Base-by-base conservation (phyloP, 2,888 invertebrate genomes). In the Bombylius major region DNA sequence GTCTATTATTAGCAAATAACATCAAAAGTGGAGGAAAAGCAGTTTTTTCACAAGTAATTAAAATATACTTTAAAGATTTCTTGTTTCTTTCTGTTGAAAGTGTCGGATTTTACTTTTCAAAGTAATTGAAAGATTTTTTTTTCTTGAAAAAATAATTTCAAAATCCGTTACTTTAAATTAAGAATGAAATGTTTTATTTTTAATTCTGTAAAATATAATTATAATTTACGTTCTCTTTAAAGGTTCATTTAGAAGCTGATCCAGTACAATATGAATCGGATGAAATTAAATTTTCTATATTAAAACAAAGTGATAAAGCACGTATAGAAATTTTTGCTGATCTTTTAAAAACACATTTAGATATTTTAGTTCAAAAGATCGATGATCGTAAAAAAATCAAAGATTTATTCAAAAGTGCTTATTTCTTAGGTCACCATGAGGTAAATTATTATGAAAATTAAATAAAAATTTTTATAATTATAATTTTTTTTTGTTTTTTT, bases 241-340 rank as follows among this genome's bases (percentile, higher is more conserved):
- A 90, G 83, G 87, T 91, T 50, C 89, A 90, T 68, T 76, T 91
- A 64, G 91, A 91, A 73, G 82, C 86, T 1, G 87, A 86, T 70
- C 89, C 89, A 1, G 75, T 71, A 51, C 79, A 83, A 63, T 84
- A 81, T 65, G 81, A 82, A 64, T 75, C 77, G 39, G 83, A 84
- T 61, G 82, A 82, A 63, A 69, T 66, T 11, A 82, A 82, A 67
- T 81, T 75, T 64, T 66, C 70, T 5, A 78, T 81, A 5, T 69
- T 84, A 13, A 78, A 78, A 61, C 77, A 81, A 60, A 83, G 79
- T 66, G 83, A 89, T 66, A 75, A 78, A 52, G 85, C 84, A n/a
- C 80, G 90, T 5, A 69, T 89, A 34, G 88, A 87, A 67, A 89
- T 91, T 60, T 79, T 90, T 53, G 79, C 81, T 53, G 89, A 90